Base-by-base conservation (phyloP, 2,113 vertebrate genomes). In the Fulica atra region DNA sequence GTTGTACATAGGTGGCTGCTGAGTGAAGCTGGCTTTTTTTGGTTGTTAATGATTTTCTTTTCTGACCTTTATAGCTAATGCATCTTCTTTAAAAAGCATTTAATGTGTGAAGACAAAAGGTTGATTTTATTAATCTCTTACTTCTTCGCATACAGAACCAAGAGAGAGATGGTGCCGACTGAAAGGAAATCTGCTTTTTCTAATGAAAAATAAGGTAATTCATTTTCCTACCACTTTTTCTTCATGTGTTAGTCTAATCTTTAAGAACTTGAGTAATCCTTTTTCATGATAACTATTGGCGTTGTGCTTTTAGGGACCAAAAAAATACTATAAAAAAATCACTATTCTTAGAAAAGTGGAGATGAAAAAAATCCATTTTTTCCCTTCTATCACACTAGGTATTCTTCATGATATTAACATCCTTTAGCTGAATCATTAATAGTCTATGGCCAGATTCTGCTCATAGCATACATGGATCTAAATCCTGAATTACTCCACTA, bases 161-260 rank as follows among this genome's bases (percentile, higher is more conserved):
- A 98, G 64, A 72, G 97, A 97, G 97, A 97, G 96, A 98, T 98
- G 98, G 96, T 98, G 97, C 95, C 82, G 88, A 66, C 94, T 98
- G 97, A 96, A 97, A 96, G 91, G 97, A 97, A 96, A 96, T 94
- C 95, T 97, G 76, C 92, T 95, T 56, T 97, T 93, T 97, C 95
- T 98, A 73, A 97, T 97, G 97, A 98, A 96, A 98, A 98, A 93
- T 96, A 96, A 98, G 98, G 98, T 98, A 97, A 96, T 95, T 78
- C 3, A 46, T 96, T 89, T 92, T 97, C 44, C 78, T 53, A 31
- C 24, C 84, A 26, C 44, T 88, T 54, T 87, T 87, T 71, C 44
- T 96, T 88, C 74, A 61, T 72, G 68, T 65, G 63, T 70, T 53
- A 83, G 25, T 91, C 59, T 92, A 86, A 88, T 81, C 59, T 13